Percentiles rank a stretch among this genome's conserved stretches.
Conservation (phyloP, 1,140 invertebrate genomes). For the Dermatophagoides farinae region DNA sequence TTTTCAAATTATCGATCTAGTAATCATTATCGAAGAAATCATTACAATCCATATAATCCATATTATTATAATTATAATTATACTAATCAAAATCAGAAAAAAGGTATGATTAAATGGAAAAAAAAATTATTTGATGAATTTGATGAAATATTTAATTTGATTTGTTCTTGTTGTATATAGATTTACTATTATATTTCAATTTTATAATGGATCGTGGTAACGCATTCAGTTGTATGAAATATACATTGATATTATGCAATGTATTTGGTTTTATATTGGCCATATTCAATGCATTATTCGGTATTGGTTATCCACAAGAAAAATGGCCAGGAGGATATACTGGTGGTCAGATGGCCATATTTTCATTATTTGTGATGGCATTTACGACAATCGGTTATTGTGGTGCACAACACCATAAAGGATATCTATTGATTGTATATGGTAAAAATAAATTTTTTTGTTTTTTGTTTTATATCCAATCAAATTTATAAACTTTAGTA, state of each 20-base stretch:
- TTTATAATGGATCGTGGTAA: slow-evolving; percentile 12
- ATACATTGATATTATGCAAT: slow-evolving; percentile 15
- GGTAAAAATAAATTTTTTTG: neutral
- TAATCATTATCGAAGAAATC: no score
- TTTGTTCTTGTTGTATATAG: neutral
- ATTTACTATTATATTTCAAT: neutral
- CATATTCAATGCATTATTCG: slow-evolving; percentile 16
- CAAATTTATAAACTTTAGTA: no score
- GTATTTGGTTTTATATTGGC: slow-evolving; percentile 15
- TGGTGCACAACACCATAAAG: slow-evolving; percentile 16
- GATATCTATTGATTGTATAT: slow-evolving; percentile 15
- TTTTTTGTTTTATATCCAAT: neutral
- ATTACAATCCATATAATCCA: no score
- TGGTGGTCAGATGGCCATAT: slow-evolving; percentile 14
- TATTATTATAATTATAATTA: no score
- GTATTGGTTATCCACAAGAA: slow-evolving; percentile 13
- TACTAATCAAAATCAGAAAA: no score
- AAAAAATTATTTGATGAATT: no score
- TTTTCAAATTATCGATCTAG: no score
- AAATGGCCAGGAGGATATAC: slow-evolving; percentile 15
- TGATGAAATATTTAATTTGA: neutral
- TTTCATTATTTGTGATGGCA: slow-evolving; percentile 16
- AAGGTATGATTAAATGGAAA: no score
- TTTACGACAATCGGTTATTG: slow-evolving; percentile 16
- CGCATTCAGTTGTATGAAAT: slow-evolving; percentile 13